A percentile compares a stretch with the other conserved stretches of the same genome.
Conservation (phyloP, 2,797 vertebrate genomes). For the Sylvilagus floridanus region DNA sequence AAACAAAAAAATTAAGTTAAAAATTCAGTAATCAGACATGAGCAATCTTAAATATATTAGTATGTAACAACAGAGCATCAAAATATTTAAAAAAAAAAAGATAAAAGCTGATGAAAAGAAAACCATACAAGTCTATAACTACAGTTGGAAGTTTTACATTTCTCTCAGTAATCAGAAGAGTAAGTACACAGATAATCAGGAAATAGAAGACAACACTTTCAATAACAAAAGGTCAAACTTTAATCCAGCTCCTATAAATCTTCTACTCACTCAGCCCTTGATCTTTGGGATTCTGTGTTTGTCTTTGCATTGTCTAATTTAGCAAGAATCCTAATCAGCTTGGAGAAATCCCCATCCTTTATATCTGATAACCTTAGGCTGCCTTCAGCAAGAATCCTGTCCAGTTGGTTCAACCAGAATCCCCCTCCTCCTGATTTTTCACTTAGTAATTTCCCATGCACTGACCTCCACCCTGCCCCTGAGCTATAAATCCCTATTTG, state of each 20-base stretch:
- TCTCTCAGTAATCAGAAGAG: conserved; percentile 5
- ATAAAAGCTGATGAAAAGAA: conserved; percentile 31
- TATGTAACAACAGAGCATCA: conserved; percentile 12
- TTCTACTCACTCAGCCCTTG: not conserved
- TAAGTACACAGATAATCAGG: conserved; percentile 10
- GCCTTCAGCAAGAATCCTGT: not conserved
- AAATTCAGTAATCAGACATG: not conserved
- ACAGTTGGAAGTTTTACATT: not conserved
- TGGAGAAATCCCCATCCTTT: not conserved
- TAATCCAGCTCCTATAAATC: not conserved
- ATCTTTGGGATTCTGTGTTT: not conserved
- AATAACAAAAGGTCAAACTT: conserved; percentile 2
- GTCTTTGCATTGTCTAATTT: not conserved
- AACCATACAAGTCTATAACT: not conserved
- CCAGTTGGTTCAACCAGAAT: not conserved
- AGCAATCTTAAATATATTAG: conserved; percentile 3
- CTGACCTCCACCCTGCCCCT: not conserved
- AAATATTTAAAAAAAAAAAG: not conserved
- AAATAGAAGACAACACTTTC: not conserved
- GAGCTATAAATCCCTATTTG: not conserved
- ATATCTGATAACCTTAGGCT: not conserved
- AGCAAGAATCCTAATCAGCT: conserved; percentile 28
- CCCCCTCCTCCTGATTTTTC: not conserved
- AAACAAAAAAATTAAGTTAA: not conserved
- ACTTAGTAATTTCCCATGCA: not conserved